Percentiles rank a stretch among this genome's conserved stretches.
Conservation (phyloP, 2,888 invertebrate species). For the Harpalus rufipes region DNA sequence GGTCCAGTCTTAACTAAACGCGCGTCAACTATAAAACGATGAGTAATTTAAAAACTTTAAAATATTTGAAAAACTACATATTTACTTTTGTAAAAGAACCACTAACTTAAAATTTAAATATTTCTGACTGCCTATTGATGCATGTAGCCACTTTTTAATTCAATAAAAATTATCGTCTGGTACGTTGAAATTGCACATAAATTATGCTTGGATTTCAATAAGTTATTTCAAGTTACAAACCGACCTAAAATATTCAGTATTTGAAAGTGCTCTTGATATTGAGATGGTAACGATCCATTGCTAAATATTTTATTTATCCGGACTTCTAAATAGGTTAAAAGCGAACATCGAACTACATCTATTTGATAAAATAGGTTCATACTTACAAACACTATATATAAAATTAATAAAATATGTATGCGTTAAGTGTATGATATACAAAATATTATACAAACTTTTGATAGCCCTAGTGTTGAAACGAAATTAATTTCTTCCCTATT, state of each 20-base stretch:
- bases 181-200: not conserved
- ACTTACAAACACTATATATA: not conserved
- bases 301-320: not conserved
- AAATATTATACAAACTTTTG: not conserved
- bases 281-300: not conserved
- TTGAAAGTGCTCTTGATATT: not conserved
- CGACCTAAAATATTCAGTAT: not conserved
- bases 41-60: too few species aligned
- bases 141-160: too few species aligned
- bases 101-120: too few species aligned
- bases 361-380: not conserved
- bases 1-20: too few species aligned
- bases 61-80: too few species aligned
- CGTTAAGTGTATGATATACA: not conserved
- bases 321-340: not conserved
- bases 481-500: conserved; percentile 2
- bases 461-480: not conserved
- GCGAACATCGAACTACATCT: not conserved
- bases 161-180: not conserved
- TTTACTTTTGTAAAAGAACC: too few species aligned
- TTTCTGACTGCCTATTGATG: too few species aligned
- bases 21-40: too few species aligned
- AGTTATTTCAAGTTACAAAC: not conserved
- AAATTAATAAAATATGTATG: not conserved
- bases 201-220: not conserved